Evolutionary conservation across 2,888 invertebrate genomes (phyloP).

Genomic region (Spodoptera exigua): DNA sequence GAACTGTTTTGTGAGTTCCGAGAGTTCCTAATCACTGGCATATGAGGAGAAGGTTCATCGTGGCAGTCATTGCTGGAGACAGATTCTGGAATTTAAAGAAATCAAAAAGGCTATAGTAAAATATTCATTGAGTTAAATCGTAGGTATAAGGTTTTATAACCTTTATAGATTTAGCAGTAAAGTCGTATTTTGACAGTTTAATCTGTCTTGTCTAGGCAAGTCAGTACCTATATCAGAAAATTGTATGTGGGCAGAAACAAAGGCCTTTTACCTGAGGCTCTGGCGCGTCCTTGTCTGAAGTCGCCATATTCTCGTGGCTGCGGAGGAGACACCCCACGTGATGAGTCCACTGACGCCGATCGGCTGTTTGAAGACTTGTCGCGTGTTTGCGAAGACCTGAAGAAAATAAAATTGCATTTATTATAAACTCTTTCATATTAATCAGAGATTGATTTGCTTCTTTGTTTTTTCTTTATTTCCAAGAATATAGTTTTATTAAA

Average conservation of each 20-base stretch:
- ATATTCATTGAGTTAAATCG: too few species aligned
- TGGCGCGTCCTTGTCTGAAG: conserved; percentile 72
- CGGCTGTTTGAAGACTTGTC: conserved; percentile 91
- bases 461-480: too few species aligned
- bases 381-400: conserved; percentile 89
- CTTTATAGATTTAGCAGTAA: too few species aligned
- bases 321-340: conserved; percentile 81
- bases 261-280: conserved; percentile 84
- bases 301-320: conserved; percentile 80
- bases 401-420: conserved; percentile 4
- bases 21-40: conserved; percentile 82
- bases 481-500: too few species aligned
- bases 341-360: conserved; percentile 86
- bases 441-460: too few species aligned
- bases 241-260: too few species aligned
- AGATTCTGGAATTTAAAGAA: conserved; percentile 72
- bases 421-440: not conserved
- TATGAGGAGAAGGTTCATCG: conserved; percentile 79
- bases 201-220: too few species aligned
- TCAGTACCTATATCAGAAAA: too few species aligned
- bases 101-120: too few species aligned
- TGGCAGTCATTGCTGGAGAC: conserved; percentile 83
- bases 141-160: too few species aligned
- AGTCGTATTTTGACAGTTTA: too few species aligned
- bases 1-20: conserved; percentile 74